These are phyloP conservation scores for Characodon lateralis DNA, from an alignment of 2,797 vertebrate genomes.

Conservation along the genomic window DNA sequence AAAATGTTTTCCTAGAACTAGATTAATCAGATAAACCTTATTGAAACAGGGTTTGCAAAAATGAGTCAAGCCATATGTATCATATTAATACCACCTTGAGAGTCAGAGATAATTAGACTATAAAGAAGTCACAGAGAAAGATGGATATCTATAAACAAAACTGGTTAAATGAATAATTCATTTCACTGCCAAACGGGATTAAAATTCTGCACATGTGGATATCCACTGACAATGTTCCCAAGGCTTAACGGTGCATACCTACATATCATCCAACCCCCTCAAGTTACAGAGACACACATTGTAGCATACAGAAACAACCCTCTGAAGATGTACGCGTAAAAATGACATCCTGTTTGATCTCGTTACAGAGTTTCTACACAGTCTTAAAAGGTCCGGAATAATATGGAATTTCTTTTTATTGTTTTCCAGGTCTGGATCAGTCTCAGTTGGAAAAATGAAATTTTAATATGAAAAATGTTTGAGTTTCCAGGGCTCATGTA, in stretches of 20 bases:
- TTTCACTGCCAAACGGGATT: conserved; percentile 61
- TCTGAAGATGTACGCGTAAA: background rate
- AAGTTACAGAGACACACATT: conserved; percentile 26
- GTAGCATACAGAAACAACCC: conserved; percentile 2
- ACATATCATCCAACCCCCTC: conserved; percentile 24
- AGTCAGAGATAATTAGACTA: conserved; percentile 56
- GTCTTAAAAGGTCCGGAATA: background rate
- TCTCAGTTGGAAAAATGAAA: background rate
- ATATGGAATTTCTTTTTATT: background rate
- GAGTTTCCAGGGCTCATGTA: background rate
- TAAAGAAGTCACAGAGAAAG: conserved; percentile 43
- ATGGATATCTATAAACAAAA: conserved; percentile 61
- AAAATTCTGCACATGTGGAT: conserved; percentile 58
- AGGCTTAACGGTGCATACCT: conserved; percentile 37
- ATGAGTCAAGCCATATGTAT: conserved; percentile 36
- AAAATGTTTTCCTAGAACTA: conserved; percentile 5
- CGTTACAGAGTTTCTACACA: background rate
- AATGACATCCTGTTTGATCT: background rate
- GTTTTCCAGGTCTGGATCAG: background rate
- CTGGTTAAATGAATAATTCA: conserved; percentile 70
- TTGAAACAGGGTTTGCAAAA: conserved; percentile 19
- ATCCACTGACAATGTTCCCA: conserved; percentile 53
- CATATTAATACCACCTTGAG: conserved; percentile 41
- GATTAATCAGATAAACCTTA: conserved; percentile 22
- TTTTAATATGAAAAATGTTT: background rate